Evolutionary conservation across 2,113 vertebrate genomes (phyloP).

Genomic region (Phrynosoma platyrhinos): DNA sequence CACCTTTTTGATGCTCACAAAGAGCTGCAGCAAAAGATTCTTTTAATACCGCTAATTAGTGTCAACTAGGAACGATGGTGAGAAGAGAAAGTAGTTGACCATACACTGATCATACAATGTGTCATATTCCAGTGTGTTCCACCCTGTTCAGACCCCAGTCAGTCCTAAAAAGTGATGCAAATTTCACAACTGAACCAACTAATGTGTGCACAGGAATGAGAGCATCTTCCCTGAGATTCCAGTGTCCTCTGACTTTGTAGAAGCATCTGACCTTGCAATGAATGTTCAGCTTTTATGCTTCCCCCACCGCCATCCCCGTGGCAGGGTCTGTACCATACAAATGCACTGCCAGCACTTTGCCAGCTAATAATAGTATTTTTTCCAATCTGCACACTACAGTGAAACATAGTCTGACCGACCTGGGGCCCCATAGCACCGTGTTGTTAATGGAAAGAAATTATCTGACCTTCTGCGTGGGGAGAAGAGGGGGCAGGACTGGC

Average conservation of each 20-base stretch:
- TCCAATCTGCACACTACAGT: slow-evolving; percentile 1
- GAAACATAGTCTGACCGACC: neutral
- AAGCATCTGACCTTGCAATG: neutral
- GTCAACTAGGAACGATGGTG: neutral
- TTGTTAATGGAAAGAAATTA: slow-evolving; percentile 14
- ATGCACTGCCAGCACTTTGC: neutral
- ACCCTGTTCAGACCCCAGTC: too few relatives aligned
- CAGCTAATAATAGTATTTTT: neutral
- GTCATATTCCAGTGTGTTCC: too few relatives aligned
- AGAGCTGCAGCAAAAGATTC: neutral
- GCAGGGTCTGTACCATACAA: neutral
- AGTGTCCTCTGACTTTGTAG: neutral
- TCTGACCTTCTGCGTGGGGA: neutral
- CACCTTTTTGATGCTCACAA: neutral
- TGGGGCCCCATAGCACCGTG: neutral
- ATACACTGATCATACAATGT: neutral
- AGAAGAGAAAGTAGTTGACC: neutral
- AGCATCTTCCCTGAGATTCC: neutral
- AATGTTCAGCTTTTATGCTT: neutral
- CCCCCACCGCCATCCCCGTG: neutral
- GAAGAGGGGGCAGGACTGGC: neutral
- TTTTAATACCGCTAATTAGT: neutral
- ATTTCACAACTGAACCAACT: neutral
- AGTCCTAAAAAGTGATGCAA: too few relatives aligned
- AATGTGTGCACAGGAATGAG: neutral